Evolutionary conservation across 2,888 invertebrate genomes (phyloP).

Genomic region (Mechanitis messenoides): DNA sequence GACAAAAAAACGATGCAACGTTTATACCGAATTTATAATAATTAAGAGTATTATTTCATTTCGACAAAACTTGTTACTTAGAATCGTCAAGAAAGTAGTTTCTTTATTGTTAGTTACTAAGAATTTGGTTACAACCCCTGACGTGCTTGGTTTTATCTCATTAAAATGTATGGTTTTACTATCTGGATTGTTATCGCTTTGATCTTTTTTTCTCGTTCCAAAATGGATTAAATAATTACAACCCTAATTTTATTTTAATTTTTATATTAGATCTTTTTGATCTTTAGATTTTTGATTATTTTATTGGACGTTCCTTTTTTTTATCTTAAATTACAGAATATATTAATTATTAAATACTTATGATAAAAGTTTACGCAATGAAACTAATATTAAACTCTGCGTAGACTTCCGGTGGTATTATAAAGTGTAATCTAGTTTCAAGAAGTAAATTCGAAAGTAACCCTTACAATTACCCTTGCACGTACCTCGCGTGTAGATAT

Average conservation of each 20-base stretch:
- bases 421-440: slow-evolving; percentile 43
- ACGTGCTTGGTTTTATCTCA: slow-evolving; percentile 23
- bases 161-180: slow-evolving; percentile 34
- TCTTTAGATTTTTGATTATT: too few relatives aligned
- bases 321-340: too few relatives aligned
- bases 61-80: not conserved
- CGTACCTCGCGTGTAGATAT: slow-evolving; percentile 34
- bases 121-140: slow-evolving; percentile 8
- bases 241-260: slow-evolving; percentile 29
- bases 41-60: not conserved
- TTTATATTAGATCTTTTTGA: slow-evolving; percentile 16
- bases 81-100: not conserved
- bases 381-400: too few relatives aligned
- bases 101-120: not conserved
- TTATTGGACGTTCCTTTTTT: too few relatives aligned
- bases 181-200: slow-evolving; percentile 29
- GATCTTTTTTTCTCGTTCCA: slow-evolving; percentile 31
- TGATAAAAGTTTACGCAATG: too few relatives aligned
- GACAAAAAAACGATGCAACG: not conserved
- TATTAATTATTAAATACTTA: too few relatives aligned
- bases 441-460: slow-evolving; percentile 51
- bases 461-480: slow-evolving; percentile 46
- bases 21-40: not conserved
- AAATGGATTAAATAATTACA: slow-evolving; percentile 25
- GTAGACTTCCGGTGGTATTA: slow-evolving; percentile 26